These are phyloP conservation scores for Sarcophaga bullata DNA, from an alignment of 1,140 invertebrate genomes.

Conservation along the genomic window DNA sequence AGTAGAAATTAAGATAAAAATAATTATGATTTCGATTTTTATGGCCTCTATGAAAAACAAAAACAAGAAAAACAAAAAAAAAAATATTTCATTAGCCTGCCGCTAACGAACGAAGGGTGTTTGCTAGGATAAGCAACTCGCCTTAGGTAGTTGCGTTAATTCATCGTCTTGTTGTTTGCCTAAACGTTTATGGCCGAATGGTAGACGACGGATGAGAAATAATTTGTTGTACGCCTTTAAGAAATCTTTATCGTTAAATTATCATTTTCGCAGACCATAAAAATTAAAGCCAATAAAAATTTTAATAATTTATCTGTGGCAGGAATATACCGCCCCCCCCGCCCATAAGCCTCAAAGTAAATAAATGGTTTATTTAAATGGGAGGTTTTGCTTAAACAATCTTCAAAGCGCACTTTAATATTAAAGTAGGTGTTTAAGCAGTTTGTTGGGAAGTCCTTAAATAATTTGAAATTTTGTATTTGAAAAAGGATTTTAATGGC, in stretches of 20 bases:
- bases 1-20: constrained; percentile 44
- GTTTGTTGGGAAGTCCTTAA: too few relatives aligned
- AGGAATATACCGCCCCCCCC: too few relatives aligned
- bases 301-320: neutral
- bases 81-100: neutral
- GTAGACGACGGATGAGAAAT: neutral
- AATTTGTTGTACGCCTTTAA: constrained; percentile 16
- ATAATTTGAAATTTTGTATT: too few relatives aligned
- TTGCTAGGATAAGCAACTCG: too few relatives aligned
- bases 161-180: neutral
- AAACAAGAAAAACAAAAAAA: neutral
- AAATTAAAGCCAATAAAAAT: constrained; percentile 12
- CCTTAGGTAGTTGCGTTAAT: neutral
- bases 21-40: constrained; percentile 45
- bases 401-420: too few relatives aligned
- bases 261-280: neutral
- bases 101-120: too few relatives aligned
- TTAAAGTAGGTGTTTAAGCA: too few relatives aligned
- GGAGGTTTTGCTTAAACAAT: too few relatives aligned
- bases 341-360: too few relatives aligned
- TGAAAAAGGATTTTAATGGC: too few relatives aligned
- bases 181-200: too few relatives aligned
- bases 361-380: too few relatives aligned
- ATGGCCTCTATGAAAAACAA: neutral
- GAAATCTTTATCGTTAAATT: constrained; percentile 10